Conservation (phyloP, 1,140 invertebrate species). For the Samia ricini region DNA sequence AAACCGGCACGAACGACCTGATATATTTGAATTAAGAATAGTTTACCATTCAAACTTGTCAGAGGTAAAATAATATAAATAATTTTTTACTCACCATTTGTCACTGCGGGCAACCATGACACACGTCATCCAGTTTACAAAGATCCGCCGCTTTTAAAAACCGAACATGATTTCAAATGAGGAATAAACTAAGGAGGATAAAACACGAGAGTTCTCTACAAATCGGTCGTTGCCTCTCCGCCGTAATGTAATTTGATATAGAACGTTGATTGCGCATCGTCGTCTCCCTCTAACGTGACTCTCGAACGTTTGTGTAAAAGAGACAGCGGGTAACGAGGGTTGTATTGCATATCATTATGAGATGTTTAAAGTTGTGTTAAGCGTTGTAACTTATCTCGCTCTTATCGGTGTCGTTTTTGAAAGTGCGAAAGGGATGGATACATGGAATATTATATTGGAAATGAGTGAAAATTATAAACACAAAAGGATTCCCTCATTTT, state of each 20-base stretch:
- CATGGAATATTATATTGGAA: constrained; percentile 33
- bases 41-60: not conserved
- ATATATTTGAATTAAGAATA: not conserved
- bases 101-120: constrained; percentile 9
- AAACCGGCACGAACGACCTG: not conserved
- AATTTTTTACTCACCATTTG: constrained; percentile 10
- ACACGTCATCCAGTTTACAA: not conserved
- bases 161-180: not conserved
- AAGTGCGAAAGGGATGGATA: constrained; percentile 17
- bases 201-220: not conserved
- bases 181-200: not conserved
- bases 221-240: not conserved
- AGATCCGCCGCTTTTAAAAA: not conserved
- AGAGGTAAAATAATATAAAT: not conserved
- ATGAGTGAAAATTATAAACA: not conserved
- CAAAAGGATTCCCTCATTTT: not conserved
- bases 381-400: constrained; percentile 15
- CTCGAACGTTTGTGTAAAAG: constrained; percentile 20
- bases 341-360: constrained; percentile 67
- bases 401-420: not conserved
- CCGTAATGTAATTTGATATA: constrained; percentile 33
- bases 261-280: constrained; percentile 29
- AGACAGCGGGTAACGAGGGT: constrained; percentile 45
- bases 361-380: constrained; percentile 35
- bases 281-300: constrained; percentile 30